phyloP scores from a whole-genome alignment of 1,140 invertebrate species.

The Theocolax elegans region DNA sequence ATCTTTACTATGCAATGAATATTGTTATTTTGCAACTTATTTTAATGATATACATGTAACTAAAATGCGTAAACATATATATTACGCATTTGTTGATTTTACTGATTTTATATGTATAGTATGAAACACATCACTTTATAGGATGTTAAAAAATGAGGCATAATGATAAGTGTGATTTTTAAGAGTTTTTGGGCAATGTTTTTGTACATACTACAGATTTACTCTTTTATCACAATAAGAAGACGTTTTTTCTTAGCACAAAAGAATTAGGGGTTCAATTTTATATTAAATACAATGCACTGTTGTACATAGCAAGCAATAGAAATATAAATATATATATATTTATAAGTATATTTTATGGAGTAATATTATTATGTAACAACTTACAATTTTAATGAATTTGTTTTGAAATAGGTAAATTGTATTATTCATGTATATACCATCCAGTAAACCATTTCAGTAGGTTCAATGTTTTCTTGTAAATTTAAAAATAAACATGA shows the following conservation, averaged over 20 bases:
- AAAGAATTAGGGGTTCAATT: constrained; percentile 28
- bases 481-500: too few relatives aligned
- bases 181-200: constrained; percentile 15
- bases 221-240: constrained; percentile 17
- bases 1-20: background rate
- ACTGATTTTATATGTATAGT: constrained; percentile 25
- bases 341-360: constrained; percentile 33
- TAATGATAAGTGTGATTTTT: constrained; percentile 26
- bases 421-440: too few relatives aligned
- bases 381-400: too few relatives aligned
- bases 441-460: too few relatives aligned
- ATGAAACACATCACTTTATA: constrained; percentile 8
- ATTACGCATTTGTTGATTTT: constrained; percentile 37
- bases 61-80: constrained; percentile 15
- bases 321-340: constrained; percentile 1
- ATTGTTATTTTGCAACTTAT: background rate
- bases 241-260: constrained; percentile 29
- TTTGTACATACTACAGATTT: constrained; percentile 34
- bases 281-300: constrained; percentile 24
- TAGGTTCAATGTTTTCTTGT: too few relatives aligned
- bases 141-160: constrained; percentile 18
- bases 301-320: constrained; percentile 34
- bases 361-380: too few relatives aligned
- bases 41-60: background rate
- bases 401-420: too few relatives aligned